phyloP scores from a whole-genome alignment of 1,140 invertebrate genomes.

The Pinna nobilis region DNA sequence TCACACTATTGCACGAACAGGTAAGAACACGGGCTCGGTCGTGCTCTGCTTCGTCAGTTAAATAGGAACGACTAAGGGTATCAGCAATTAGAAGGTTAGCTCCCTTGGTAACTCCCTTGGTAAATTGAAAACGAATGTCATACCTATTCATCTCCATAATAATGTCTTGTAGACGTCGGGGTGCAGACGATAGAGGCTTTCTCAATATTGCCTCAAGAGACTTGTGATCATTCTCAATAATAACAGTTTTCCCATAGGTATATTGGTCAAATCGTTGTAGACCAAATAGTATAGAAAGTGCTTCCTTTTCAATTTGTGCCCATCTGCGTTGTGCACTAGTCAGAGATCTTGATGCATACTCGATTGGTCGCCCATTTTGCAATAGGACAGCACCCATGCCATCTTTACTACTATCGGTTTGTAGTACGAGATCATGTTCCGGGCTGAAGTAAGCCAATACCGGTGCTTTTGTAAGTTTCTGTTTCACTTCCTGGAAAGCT shows the following conservation, averaged over 20 bases:
- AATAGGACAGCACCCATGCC: conserved; percentile 73
- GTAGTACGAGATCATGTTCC: conserved; percentile 41
- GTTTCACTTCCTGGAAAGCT: conserved; percentile 47
- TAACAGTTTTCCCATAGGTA: conserved; percentile 57
- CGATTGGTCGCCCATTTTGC: conserved; percentile 73
- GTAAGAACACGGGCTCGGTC: neutral
- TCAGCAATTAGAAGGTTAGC: conserved; percentile 13
- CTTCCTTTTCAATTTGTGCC: conserved; percentile 75
- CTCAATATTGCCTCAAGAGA: conserved; percentile 70
- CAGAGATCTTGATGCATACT: conserved; percentile 73
- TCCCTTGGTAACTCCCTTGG: conserved; percentile 12
- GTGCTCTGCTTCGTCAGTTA: conserved; percentile 4
- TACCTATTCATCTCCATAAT: conserved; percentile 49
- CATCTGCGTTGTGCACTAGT: conserved; percentile 74
- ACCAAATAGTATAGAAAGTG: conserved; percentile 75
- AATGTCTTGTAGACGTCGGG: conserved; percentile 32
- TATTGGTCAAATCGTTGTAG: conserved; percentile 55
- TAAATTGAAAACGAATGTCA: conserved; percentile 26
- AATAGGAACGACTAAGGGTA: conserved; percentile 11
- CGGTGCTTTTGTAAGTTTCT: conserved; percentile 43
- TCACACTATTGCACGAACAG: neutral
- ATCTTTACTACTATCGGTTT: conserved; percentile 52
- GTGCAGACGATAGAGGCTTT: conserved; percentile 57
- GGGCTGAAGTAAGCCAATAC: conserved; percentile 50
- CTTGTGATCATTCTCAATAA: conserved; percentile 68